Evolutionary conservation across 2,113 vertebrate species (phyloP), one percentile per base, ranked within the genome.

Genomic region (Forbesichthys agassizii): DNA sequence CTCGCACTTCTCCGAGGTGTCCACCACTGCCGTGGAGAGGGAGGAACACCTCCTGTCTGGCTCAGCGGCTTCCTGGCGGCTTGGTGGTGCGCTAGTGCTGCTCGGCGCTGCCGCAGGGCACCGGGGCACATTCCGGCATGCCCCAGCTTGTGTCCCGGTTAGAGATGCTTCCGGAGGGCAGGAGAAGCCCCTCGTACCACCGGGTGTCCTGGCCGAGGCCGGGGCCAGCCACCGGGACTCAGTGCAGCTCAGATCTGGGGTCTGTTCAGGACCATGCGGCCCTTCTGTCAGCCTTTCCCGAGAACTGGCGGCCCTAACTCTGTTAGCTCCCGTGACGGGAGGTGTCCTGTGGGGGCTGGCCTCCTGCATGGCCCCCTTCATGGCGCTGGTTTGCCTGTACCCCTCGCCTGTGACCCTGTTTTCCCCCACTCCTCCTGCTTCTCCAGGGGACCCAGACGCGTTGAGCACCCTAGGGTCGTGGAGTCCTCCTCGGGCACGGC

Each of bases 1-100:
- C n/a, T 93, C 92, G 84, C 94, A 93, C 64, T 91, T 95, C 81
- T 92, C 91, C 9, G 92, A 78, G 16, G 91, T 89, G 73, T 91
- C 86, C 53, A 90, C 84, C 66, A 92, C 88, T 0, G 86, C 74
- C 11, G 92, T 91, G 64, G 86, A 88, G 48, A 90, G 86, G 33
- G 88, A 90, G 0, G 89, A 89, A 64, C 81, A 79, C 70, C 84
- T 82, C 61, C 81, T 76, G 16, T 88, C 80, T 16, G 49, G 69
- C 42, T 61, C 55, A 14, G 12, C 0, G 1, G 69, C 73, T n/a
- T 77, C 73, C 9, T 18, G 55, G 70, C 67, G 78, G 69, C 59
- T 75, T 36, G 69, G 77, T 7, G 68, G 16, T 0, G 9, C 47
- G 6, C 55, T 9, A 33, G 4, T 12, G 69, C 33, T 46, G 63